Base-by-base conservation (phyloP, 2,888 invertebrate species). In the Macropis europaea region DNA sequence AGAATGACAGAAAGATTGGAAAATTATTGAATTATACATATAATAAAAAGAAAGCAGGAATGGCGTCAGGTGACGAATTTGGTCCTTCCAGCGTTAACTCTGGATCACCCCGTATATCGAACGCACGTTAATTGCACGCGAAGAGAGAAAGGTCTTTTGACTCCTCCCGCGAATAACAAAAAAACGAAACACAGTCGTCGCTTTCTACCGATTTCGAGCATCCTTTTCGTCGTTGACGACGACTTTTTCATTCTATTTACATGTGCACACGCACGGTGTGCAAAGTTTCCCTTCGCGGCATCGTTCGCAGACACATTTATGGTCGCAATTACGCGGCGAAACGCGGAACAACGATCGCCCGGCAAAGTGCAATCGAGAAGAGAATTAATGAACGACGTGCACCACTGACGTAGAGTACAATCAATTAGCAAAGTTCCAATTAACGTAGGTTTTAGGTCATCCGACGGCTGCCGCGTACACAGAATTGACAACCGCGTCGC, bases 361-460 rank as follows among this genome's bases (percentile, higher is more conserved):
- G 52, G 75, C 69, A 77, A 79, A 75, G 81, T 77, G 79, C 79
- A 80, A 74, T 79, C 81, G 78, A 78, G 76, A 76, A 63, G 69
- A 75, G 76, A 77, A 81, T 81, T 79, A 79, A 79, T 78, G 79
- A 81, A 74, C 77, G 74, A 66, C 62, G 73, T 82, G 86, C 85
- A 85, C 87, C 86, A 84, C 84, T 84, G 85, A 88, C 86, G 82
- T 87, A 86, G 86, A 87, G 86, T 87, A 88, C 88, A 88, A 89
- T 88, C 84, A 85, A 84, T 87, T 85, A 87, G 85, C 68, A 83
- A 86, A 88, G 84, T 87, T 86, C 82, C 85, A 85, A 84, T 86
- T 82, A 82, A 80, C 80, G 62, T 83, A 79, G 84, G 76, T 82
- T 79, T 75, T 74, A 76, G 76, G 72, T 78, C 71, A 72, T 56